Percentiles rank a stretch among this genome's conserved stretches.
Conservation (phyloP, 2,797 vertebrate genomes). For the Stomatorhinus walkeri region DNA sequence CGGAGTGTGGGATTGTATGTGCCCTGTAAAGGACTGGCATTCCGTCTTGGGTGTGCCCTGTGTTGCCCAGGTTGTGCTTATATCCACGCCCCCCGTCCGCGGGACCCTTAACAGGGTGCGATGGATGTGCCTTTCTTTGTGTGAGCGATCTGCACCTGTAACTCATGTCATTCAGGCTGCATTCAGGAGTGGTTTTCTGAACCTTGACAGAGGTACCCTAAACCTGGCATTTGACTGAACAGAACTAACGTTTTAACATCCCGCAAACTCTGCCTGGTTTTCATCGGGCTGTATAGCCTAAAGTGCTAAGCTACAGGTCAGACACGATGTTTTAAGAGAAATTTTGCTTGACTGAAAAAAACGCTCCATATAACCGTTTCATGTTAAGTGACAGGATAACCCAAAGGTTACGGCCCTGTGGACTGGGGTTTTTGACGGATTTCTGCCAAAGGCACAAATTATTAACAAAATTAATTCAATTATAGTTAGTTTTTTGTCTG, state of each 20-base stretch:
- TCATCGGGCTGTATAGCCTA: not conserved
- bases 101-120: not conserved
- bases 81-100: not conserved
- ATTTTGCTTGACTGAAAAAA: not conserved
- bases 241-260: not conserved
- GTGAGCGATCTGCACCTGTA: not conserved
- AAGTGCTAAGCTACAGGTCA: not conserved
- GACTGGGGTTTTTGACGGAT: not conserved
- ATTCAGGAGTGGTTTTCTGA: not conserved
- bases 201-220: not conserved
- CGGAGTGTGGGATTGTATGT: not conserved
- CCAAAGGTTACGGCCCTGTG: not conserved
- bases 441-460: not conserved
- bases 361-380: not conserved
- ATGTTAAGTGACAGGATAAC: not conserved
- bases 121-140: not conserved
- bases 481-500: not conserved
- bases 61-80: not conserved
- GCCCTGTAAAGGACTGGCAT: not conserved
- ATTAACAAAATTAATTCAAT: not conserved
- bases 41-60: not conserved
- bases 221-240: not conserved
- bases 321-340: not conserved
- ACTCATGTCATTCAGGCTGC: not conserved
- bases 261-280: not conserved